Evolutionary conservation across 2,113 vertebrate genomes (phyloP), one percentile per base, ranked within the genome.

Genomic region (Oreocharis arfaki): DNA sequence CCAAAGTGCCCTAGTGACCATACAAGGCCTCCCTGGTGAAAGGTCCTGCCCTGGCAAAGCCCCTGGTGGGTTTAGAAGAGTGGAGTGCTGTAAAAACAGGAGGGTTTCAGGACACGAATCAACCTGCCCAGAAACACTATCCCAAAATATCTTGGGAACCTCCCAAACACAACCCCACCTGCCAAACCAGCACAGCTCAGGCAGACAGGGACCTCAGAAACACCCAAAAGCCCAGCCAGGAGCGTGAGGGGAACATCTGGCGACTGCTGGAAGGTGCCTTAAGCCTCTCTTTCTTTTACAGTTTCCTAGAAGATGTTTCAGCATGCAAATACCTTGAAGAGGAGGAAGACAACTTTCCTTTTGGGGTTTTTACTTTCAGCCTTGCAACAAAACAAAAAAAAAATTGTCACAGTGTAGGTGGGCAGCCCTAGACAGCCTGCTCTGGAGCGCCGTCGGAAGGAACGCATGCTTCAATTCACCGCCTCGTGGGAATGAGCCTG

Each of bases 281-380:
- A 60, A 84, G 21, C 6, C 80, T 20, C 44, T 78, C 26, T 85
- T 79, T 78, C 20, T 96, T 77, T 96, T 83, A 20, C 95, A 98
- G 98, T 44, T 91, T 92, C 94, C 64, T 95, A 97, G 88, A 96
- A 94, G 89, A 92, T 13, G 41, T 87, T 84, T 71, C 68, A 95
- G 88, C 89, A 92, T n/a, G 77, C 82, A 81, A 73, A 80, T 73
- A 46, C 86, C 88, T 75, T 56, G 79, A 82, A 39, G 93, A 93
- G 76, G 96, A 95, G 80, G 92, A 79, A 63, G 75, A 84, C 56
- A 90, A 92, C 90, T 85, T 90, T 93, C 95, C 96, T 95, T 97
- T 95, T 73, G 87, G 93, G 94, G 84, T 90, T 96, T 97, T 96
- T 94, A 90, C 86, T 95, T 94, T 95, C 94, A 84, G 94, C 94